Percentiles rank a stretch among this genome's conserved stretches.
These are phyloP conservation scores for Philotrypesis tridentata DNA, from an alignment of 1,140 invertebrate genomes.

Conservation along the genomic window DNA sequence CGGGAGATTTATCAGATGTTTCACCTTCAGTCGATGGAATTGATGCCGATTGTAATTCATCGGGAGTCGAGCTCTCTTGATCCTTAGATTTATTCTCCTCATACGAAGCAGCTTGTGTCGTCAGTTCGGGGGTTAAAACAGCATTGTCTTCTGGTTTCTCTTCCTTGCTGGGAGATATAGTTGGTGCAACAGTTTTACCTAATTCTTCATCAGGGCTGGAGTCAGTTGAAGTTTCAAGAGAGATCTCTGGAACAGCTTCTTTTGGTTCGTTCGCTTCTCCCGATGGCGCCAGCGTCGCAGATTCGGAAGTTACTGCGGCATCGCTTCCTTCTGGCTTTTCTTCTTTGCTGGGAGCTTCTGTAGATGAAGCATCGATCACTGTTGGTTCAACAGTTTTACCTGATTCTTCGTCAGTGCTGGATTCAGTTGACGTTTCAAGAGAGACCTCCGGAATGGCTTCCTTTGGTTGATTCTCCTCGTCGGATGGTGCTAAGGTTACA, in stretches of 20 bases:
- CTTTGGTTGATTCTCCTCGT: slow-evolving; percentile 9
- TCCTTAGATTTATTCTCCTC: neutral
- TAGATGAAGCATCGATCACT: neutral
- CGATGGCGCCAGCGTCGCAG: neutral
- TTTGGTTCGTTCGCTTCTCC: slow-evolving; percentile 4
- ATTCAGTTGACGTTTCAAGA: neutral
- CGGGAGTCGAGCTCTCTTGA: neutral
- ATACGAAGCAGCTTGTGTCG: neutral
- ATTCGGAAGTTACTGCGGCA: neutral
- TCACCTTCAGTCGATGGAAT: neutral
- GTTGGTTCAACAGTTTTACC: slow-evolving; percentile 18
- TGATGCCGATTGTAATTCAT: neutral
- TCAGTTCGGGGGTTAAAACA: neutral
- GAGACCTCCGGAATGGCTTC: neutral
- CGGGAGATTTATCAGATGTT: neutral
- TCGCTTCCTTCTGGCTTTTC: slow-evolving; percentile 1
- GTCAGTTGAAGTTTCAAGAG: slow-evolving; percentile 23
- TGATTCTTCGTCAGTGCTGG: slow-evolving; percentile 18
- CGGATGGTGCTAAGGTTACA: neutral
- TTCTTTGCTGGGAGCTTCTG: slow-evolving; percentile 19
- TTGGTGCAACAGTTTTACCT: neutral
- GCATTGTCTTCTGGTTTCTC: slow-evolving; percentile 13
- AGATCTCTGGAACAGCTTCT: neutral
- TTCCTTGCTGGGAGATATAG: slow-evolving; percentile 1
- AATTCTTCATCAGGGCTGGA: slow-evolving; percentile 28